Conservation (phyloP, 2,888 invertebrate species). For the Hydropsyche betteni region DNA sequence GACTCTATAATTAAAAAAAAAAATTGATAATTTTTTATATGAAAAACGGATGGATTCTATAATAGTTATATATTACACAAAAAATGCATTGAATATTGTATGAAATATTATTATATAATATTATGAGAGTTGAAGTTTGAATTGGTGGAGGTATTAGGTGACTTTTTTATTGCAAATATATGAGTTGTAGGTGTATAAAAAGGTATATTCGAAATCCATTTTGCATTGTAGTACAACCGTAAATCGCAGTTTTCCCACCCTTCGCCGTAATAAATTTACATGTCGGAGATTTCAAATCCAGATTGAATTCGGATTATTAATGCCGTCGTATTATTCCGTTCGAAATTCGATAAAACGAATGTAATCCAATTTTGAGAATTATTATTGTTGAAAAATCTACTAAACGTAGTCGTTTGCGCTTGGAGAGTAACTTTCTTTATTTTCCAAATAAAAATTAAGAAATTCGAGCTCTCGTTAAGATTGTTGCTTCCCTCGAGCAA, state of each 20-base stretch:
- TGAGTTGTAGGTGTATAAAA: no score
- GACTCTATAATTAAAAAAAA: no score
- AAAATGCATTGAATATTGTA: no score
- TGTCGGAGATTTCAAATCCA: constrained; percentile 18
- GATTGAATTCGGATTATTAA: constrained; percentile 20
- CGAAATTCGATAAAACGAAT: not conserved
- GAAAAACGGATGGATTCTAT: no score
- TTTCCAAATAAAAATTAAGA: not conserved
- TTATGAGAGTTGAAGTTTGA: no score
- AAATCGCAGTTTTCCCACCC: constrained; percentile 13
- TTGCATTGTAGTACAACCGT: constrained; percentile 10
- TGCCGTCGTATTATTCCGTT: not conserved
- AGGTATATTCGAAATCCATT: not conserved
- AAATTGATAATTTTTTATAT: no score
- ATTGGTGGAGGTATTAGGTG: no score
- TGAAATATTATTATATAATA: no score
- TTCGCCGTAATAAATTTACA: constrained; percentile 8
- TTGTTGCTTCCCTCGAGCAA: constrained; percentile 3
- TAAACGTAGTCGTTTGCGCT: not conserved
- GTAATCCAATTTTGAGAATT: no score
- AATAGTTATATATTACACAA: no score
- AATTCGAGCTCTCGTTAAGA: not conserved
- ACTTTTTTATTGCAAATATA: no score
- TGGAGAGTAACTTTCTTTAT: not conserved
- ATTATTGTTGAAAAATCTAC: no score